A percentile compares a stretch with the other conserved stretches of the same genome.
phyloP scores from a whole-genome alignment of 2,797 vertebrate genomes.

The Periparus ater region DNA sequence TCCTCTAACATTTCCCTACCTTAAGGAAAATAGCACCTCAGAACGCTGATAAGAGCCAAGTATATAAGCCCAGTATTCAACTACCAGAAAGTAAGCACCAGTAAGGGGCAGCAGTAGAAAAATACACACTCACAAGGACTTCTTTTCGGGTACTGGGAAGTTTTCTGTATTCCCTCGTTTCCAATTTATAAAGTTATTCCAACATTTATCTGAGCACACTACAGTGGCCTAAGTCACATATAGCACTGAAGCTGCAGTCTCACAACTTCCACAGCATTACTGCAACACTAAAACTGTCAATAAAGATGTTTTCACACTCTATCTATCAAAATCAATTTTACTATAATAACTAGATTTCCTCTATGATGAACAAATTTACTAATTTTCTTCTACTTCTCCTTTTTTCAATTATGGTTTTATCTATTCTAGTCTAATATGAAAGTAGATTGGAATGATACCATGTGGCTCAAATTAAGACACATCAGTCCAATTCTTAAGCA shows the following conservation, averaged over 20 bases:
- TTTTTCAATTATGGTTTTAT: background rate
- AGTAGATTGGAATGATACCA: constrained; percentile 34
- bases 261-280: background rate
- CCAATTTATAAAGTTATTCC: constrained; percentile 1
- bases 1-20: background rate
- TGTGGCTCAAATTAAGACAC: constrained; percentile 25
- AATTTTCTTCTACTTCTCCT: background rate
- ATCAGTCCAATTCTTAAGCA: constrained; percentile 47
- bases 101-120: background rate
- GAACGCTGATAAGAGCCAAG: background rate
- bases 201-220: background rate
- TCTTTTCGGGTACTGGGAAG: background rate
- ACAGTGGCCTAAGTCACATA: background rate
- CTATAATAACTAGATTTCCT: background rate
- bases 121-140: background rate
- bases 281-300: background rate
- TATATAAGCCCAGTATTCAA: constrained; percentile 10
- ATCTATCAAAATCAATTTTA: background rate
- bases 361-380: background rate
- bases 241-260: background rate
- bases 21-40: constrained; percentile 20
- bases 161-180: background rate
- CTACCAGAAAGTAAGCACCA: background rate
- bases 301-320: background rate
- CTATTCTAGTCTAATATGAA: background rate